A percentile compares a stretch with the other conserved stretches of the same genome.
phyloP scores from a whole-genome alignment of 2,888 invertebrate genomes.

The Cephus sareptanus region DNA sequence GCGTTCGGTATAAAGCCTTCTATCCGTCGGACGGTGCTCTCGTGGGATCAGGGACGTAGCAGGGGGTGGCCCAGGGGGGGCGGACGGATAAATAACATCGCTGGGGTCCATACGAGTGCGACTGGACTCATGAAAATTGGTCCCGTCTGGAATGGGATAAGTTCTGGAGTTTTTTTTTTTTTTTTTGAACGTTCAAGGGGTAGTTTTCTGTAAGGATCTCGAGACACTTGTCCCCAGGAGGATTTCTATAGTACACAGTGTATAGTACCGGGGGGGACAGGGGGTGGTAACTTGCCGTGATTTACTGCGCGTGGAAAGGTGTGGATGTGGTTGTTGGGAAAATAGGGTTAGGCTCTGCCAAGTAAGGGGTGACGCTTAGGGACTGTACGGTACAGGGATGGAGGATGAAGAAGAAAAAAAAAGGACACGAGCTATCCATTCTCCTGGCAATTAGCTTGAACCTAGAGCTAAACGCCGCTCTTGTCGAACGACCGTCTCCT shows the following conservation, averaged over 20 bases:
- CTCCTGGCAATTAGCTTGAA: slow-evolving; percentile 19
- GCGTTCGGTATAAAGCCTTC: slow-evolving; percentile 55
- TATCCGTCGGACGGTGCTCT: slow-evolving; percentile 46
- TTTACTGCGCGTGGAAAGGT: not conserved
- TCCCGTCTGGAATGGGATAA: not conserved
- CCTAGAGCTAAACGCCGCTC: slow-evolving; percentile 17
- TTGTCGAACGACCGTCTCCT: slow-evolving; percentile 2
- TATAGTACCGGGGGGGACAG: not conserved
- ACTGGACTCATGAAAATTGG: not conserved
- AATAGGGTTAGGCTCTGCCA: not conserved
- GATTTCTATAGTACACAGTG: not conserved
- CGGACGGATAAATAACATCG: not conserved
- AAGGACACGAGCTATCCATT: slow-evolving; percentile 20
- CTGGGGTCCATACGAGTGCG: not conserved
- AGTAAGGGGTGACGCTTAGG: not conserved
- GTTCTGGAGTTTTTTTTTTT: not conserved
- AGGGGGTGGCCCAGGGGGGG: not conserved
- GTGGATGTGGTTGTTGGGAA: slow-evolving; percentile 4
- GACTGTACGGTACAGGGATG: not conserved
- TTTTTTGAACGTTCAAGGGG: not conserved
- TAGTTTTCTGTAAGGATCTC: not conserved
- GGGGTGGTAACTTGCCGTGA: not conserved
- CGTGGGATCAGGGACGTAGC: not conserved
- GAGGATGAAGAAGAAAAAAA: not conserved
- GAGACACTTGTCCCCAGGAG: not conserved